These are phyloP conservation scores for Morone saxatilis DNA, from an alignment of 2,113 vertebrate species.

Conservation along the genomic window DNA sequence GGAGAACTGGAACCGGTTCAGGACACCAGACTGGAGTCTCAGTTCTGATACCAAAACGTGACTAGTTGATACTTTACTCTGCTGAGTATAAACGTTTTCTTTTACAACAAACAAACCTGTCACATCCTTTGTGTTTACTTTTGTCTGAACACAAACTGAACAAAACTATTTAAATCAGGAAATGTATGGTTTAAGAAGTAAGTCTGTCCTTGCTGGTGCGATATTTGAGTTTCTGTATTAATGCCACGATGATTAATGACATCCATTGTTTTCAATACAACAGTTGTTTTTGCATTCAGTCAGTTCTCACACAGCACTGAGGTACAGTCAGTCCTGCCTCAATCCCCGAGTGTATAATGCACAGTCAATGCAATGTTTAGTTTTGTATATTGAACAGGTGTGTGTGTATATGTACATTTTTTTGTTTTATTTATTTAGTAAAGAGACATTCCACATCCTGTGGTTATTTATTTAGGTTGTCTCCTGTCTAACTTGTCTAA, in stretches of 20 bases:
- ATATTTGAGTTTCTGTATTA: no score
- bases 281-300: neutral
- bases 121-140: neutral
- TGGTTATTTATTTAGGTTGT: constrained; percentile 79
- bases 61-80: neutral
- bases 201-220: neutral
- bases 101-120: neutral
- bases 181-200: neutral
- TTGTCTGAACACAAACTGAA: neutral
- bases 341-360: constrained; percentile 79
- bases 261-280: neutral
- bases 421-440: constrained; percentile 87
- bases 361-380: constrained; percentile 88
- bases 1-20: no score
- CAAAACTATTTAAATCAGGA: neutral
- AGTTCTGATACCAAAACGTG: constrained; percentile 1
- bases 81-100: neutral
- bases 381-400: constrained; percentile 80
- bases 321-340: neutral
- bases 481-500: constrained; percentile 77
- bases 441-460: constrained; percentile 81
- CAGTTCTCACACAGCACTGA: neutral
- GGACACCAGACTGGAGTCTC: neutral
- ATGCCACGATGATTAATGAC: neutral
- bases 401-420: constrained; percentile 43